These are phyloP conservation scores for Calameuta pallipes DNA, from an alignment of 2,888 invertebrate genomes.

Conservation along the genomic window DNA sequence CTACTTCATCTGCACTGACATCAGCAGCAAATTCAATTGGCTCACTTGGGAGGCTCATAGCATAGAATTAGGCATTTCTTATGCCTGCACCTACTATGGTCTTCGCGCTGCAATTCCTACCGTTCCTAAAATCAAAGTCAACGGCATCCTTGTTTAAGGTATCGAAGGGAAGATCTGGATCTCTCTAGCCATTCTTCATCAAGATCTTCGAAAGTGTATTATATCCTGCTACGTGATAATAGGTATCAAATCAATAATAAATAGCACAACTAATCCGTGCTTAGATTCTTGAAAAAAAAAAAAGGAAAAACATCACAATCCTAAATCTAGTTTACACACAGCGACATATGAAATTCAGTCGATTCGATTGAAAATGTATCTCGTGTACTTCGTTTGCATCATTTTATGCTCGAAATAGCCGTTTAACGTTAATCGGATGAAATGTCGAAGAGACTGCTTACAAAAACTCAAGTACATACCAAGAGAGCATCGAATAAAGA, in stretches of 20 bases:
- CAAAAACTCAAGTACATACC: no score
- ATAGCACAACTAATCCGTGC: not conserved
- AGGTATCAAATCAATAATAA: not conserved
- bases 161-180: constrained; percentile 13
- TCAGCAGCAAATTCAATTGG: constrained; percentile 67
- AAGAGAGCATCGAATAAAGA: no score
- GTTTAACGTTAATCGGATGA: no score
- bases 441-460: no score
- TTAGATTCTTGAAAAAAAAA: not conserved
- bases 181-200: no score
- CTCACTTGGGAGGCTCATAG: constrained; percentile 70
- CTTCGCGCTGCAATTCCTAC: constrained; percentile 69
- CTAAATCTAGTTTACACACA: not conserved
- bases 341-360: not conserved
- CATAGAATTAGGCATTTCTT: constrained; percentile 71
- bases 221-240: no score
- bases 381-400: no score
- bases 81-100: constrained; percentile 73
- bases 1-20: constrained; percentile 67
- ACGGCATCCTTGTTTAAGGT: constrained; percentile 63
- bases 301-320: not conserved
- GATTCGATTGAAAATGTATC: no score
- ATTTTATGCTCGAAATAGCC: no score
- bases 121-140: constrained; percentile 69
- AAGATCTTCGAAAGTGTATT: no score